Conservation (phyloP, 1,140 invertebrate genomes). For the Euglossa dilemma region DNA sequence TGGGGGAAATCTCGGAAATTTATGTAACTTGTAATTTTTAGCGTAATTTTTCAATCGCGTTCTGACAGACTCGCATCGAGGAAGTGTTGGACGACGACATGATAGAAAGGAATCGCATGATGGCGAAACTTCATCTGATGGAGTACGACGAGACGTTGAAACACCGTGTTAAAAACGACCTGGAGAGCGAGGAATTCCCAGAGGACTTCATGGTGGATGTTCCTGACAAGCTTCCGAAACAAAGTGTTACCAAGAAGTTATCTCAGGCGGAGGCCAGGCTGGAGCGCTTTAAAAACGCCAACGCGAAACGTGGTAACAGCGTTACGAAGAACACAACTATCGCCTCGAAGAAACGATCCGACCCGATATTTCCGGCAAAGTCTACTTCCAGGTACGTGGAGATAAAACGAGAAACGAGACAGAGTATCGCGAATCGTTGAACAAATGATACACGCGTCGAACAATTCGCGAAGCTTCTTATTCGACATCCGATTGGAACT, state of each 20-base stretch:
- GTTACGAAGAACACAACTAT: constrained; percentile 59
- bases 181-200: constrained; percentile 72
- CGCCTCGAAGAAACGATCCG: constrained; percentile 60
- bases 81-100: constrained; percentile 67
- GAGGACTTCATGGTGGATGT: constrained; percentile 65
- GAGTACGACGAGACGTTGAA: constrained; percentile 70
- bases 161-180: constrained; percentile 69
- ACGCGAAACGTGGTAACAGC: constrained; percentile 65
- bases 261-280: constrained; percentile 72
- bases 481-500: neutral
- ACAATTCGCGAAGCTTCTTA: neutral
- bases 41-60: neutral
- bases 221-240: constrained; percentile 70
- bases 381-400: constrained; percentile 58
- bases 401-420: neutral
- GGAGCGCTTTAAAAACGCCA: constrained; percentile 74
- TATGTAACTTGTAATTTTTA: neutral
- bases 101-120: constrained; percentile 70
- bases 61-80: constrained; percentile 24
- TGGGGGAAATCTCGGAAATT: no score
- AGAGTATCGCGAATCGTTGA: neutral
- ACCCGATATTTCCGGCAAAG: constrained; percentile 51
- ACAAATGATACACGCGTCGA: neutral
- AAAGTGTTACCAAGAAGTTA: constrained; percentile 67
- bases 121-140: constrained; percentile 73